phyloP scores from a whole-genome alignment of 2,113 vertebrate genomes.

The Euleptes europaea region DNA sequence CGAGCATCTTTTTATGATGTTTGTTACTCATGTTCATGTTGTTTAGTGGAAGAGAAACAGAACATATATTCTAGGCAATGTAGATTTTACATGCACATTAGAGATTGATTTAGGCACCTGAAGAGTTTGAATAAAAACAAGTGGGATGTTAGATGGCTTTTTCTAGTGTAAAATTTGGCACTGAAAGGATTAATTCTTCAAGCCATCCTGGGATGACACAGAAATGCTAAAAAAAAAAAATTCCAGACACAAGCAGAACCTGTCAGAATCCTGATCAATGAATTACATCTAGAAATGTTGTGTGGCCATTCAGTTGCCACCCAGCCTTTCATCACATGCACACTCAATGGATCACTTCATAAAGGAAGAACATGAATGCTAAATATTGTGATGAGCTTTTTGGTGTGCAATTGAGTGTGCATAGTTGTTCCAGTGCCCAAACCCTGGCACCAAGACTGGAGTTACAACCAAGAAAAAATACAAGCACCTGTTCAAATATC shows the following conservation, averaged over 20 bases:
- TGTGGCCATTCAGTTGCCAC: neutral
- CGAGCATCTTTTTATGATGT: no score
- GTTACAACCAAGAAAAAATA: neutral
- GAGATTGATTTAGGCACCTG: neutral
- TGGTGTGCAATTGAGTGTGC: neutral
- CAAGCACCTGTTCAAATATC: neutral
- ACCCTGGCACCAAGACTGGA: neutral
- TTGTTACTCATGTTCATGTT: neutral
- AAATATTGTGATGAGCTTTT: neutral
- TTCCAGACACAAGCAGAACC: neutral
- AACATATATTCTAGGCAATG: neutral
- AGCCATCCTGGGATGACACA: no score
- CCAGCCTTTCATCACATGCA: neutral
- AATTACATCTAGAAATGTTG: neutral
- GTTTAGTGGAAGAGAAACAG: neutral
- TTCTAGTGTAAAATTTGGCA: no score
- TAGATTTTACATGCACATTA: neutral
- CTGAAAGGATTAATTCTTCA: no score
- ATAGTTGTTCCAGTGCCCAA: neutral
- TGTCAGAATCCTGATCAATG: neutral
- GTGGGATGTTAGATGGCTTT: no score
- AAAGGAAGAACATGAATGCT: neutral
- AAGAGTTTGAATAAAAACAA: no score
- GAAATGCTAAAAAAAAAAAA: neutral
- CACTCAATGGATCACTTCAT: no score